Evolutionary conservation across 2,888 invertebrate species (phyloP).

Genomic region (Hermodice carunculata): DNA sequence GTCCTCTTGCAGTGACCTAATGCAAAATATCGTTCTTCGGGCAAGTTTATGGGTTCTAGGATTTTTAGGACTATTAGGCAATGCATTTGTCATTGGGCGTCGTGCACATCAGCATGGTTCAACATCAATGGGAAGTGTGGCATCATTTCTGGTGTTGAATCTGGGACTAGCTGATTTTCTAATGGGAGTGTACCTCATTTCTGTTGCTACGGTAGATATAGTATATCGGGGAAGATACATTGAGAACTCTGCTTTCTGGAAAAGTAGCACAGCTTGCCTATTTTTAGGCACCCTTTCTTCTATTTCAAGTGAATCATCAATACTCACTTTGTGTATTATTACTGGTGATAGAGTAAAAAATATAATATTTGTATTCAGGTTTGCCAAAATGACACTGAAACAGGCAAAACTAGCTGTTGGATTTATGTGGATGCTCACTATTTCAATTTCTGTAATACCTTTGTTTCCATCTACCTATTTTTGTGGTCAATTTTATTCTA

Average conservation of each 20-base stretch:
- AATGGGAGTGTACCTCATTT: slow-evolving; percentile 47
- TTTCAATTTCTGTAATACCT: slow-evolving; percentile 55
- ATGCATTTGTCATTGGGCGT: slow-evolving; percentile 32
- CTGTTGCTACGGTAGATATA: slow-evolving; percentile 43
- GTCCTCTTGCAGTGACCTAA: slow-evolving; percentile 48
- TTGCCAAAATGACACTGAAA: slow-evolving; percentile 42
- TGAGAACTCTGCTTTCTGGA: slow-evolving; percentile 46
- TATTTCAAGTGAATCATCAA: slow-evolving; percentile 75
- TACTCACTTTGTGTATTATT: slow-evolving; percentile 75
- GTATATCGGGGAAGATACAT: slow-evolving; percentile 43
- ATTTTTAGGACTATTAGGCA: slow-evolving; percentile 38
- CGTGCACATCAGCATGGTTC: too few species aligned
- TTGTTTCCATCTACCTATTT: slow-evolving; percentile 55
- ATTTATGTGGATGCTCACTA: slow-evolving; percentile 51
- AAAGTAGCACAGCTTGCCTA: slow-evolving; percentile 39
- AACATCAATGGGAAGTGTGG: slow-evolving; percentile 53
- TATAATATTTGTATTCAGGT: slow-evolving; percentile 74
- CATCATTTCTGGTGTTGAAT: slow-evolving; percentile 43
- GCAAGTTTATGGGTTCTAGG: slow-evolving; percentile 44
- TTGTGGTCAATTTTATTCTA: slow-evolving; percentile 51
- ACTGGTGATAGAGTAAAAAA: slow-evolving; percentile 77
- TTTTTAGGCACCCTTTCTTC: slow-evolving; percentile 46
- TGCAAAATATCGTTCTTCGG: slow-evolving; percentile 37
- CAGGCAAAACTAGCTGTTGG: slow-evolving; percentile 44
- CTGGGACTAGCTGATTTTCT: slow-evolving; percentile 43